A percentile compares a stretch with the other conserved stretches of the same genome.
These are phyloP conservation scores for Eulemur macaco DNA, from an alignment of 2,113 vertebrate genomes.

Conservation along the genomic window DNA sequence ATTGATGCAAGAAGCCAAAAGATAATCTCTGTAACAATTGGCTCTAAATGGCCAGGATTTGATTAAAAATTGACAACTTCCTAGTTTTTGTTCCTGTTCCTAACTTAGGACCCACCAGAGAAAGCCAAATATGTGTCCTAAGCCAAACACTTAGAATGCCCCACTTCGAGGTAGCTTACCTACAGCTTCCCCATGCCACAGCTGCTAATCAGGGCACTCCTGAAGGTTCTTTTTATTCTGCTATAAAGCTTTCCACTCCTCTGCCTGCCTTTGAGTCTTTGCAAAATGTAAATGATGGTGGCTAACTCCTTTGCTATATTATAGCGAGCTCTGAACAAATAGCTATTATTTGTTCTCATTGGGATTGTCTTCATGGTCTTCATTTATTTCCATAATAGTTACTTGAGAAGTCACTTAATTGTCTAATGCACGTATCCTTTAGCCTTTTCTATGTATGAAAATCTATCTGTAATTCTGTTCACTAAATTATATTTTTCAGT, in stretches of 20 bases:
- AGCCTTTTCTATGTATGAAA: not conserved
- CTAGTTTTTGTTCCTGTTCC: not conserved
- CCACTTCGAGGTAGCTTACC: not conserved
- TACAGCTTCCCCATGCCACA: not conserved
- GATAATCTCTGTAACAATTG: not conserved
- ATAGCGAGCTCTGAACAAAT: not conserved
- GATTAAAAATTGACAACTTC: not conserved
- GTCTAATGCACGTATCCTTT: not conserved
- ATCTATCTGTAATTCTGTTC: not conserved
- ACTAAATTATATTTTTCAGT: conserved; percentile 8
- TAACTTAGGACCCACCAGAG: not conserved
- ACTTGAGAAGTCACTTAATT: not conserved
- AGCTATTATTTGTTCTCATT: not conserved
- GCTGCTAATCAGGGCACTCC: not conserved
- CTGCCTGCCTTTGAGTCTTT: not conserved
- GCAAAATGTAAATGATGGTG: not conserved
- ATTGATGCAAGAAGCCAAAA: not conserved
- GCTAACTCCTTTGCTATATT: not conserved
- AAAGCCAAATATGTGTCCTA: not conserved
- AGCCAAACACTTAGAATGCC: not conserved
- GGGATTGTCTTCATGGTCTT: not conserved
- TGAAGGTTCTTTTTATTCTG: not conserved
- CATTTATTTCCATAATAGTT: not conserved
- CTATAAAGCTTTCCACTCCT: not conserved
- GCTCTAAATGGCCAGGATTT: not conserved